These are phyloP conservation scores for Myanophis thanlyinensis DNA, from an alignment of 2,113 vertebrate genomes.

Conservation along the genomic window DNA sequence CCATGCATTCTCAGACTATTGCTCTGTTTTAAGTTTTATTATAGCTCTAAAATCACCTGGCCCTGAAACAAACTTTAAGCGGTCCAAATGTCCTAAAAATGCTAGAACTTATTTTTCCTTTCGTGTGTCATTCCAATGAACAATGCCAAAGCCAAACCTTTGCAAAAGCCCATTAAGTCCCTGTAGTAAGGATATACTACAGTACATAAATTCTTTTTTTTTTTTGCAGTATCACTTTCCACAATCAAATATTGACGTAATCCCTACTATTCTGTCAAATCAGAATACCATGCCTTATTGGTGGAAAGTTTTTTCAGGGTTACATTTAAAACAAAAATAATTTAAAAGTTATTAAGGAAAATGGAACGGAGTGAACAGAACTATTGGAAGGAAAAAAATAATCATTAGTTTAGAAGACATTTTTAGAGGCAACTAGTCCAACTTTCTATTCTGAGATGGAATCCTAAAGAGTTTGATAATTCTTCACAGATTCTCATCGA, in stretches of 20 bases:
- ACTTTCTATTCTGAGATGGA: not conserved
- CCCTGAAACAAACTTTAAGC: not conserved
- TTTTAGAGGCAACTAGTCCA: not conserved
- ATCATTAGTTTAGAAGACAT: not conserved
- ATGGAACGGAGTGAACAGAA: not conserved
- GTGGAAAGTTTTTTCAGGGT: constrained; percentile 18
- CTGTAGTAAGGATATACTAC: not conserved
- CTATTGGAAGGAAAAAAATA: not conserved
- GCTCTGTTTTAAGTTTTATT: not conserved
- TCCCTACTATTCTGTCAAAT: constrained; percentile 30
- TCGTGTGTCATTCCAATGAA: constrained; percentile 7
- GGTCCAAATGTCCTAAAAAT: not conserved
- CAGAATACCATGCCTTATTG: constrained; percentile 41
- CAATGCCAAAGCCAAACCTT: not conserved
- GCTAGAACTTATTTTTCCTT: not conserved
- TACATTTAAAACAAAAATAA: not conserved
- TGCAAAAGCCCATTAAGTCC: not conserved
- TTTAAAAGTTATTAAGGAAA: not conserved
- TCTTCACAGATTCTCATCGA: not conserved
- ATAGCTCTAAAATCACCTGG: not conserved
- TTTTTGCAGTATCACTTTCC: constrained; percentile 51
- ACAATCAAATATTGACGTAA: constrained; percentile 61
- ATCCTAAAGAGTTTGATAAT: not conserved
- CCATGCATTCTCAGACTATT: not conserved
- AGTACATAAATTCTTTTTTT: constrained; percentile 45